phyloP scores from a whole-genome alignment of 1,140 invertebrate species.

The Lepidotrigona ventralis region DNA sequence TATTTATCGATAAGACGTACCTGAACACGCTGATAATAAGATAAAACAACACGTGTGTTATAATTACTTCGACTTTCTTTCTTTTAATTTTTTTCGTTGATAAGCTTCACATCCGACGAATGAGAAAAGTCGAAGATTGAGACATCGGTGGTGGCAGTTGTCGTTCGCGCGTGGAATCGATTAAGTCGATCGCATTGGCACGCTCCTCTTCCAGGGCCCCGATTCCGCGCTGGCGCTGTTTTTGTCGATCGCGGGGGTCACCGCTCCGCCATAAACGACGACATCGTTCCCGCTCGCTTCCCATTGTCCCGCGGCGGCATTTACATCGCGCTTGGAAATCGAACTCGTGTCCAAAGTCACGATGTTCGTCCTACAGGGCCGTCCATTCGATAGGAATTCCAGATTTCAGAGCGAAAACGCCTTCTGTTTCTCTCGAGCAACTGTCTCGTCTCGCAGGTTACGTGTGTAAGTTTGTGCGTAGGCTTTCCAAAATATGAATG shows the following conservation, averaged over 20 bases:
- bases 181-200: slow-evolving; percentile 58
- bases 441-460: neutral
- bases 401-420: neutral
- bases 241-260: slow-evolving; percentile 54
- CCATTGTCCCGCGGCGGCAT: slow-evolving; percentile 62
- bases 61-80: no score
- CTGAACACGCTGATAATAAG: no score
- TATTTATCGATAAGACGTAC: no score
- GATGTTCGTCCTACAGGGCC: slow-evolving; percentile 43
- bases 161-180: slow-evolving; percentile 39
- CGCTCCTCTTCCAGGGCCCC: slow-evolving; percentile 12
- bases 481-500: neutral
- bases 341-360: slow-evolving; percentile 57
- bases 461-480: neutral
- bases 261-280: slow-evolving; percentile 43
- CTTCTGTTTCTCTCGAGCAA: no score
- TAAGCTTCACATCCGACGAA: neutral
- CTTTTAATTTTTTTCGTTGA: neutral
- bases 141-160: slow-evolving; percentile 38
- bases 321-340: slow-evolving; percentile 65
- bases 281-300: slow-evolving; percentile 39
- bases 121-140: slow-evolving; percentile 35
- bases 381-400: neutral
- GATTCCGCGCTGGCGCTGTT: slow-evolving; percentile 42
- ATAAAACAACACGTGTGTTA: no score